Conservation (phyloP, 1,140 invertebrate genomes). For the Caerostris extrusa region DNA sequence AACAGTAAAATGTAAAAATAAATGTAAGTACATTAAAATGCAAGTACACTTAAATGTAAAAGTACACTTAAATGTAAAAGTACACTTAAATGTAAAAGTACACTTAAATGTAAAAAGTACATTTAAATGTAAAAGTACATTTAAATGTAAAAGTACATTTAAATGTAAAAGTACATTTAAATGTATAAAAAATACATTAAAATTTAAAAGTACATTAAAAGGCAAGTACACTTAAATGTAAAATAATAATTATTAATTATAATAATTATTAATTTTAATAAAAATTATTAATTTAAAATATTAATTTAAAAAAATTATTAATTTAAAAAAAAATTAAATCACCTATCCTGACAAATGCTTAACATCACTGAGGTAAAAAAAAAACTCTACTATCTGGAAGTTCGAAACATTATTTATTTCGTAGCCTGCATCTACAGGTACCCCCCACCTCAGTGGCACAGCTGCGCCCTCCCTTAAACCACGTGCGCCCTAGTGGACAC, state of each 20-base stretch:
- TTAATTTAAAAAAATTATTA: no score
- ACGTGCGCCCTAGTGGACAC: conserved; percentile 33
- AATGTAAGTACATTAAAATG: neutral
- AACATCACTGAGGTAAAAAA: neutral
- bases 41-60: no score
- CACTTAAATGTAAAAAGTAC: no score
- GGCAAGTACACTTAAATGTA: neutral
- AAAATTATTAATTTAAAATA: no score
- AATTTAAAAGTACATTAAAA: neutral
- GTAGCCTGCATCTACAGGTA: conserved; percentile 11
- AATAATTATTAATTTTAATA: no score
- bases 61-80: no score
- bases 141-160: no score
- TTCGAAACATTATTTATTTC: neutral
- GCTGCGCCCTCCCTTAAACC: neutral
- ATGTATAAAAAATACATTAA: no score
- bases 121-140: no score
- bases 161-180: no score
- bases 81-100: no score
- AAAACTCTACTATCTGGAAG: neutral
- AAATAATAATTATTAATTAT: no score
- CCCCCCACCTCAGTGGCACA: neutral
- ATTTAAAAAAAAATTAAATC: neutral
- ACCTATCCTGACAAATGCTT: neutral
- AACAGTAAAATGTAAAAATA: neutral